Evolutionary conservation across 35 echinoderm and acorn worm genomes (phyloP).

Genomic region (Diadema setosum): DNA sequence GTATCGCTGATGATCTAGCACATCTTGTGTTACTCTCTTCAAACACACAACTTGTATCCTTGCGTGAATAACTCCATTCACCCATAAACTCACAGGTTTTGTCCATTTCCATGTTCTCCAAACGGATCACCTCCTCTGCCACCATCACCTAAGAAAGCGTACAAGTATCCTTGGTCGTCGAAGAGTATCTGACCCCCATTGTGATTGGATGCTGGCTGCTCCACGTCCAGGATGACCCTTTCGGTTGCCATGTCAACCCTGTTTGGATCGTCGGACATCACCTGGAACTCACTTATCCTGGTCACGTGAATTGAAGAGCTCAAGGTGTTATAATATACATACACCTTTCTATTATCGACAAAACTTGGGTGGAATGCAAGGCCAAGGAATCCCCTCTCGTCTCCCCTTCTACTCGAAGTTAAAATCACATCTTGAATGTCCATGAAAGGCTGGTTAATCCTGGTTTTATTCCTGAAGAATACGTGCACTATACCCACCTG

Average conservation of each 20-base stretch:
- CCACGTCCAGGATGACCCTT: slow-evolving; percentile 52
- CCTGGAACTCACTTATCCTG: slow-evolving; percentile 55
- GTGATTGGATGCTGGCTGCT: slow-evolving; percentile 74
- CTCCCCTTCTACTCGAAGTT: slow-evolving; percentile 32
- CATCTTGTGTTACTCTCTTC: too few relatives aligned
- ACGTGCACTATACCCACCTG: slow-evolving; percentile 66
- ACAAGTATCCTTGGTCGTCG: slow-evolving; percentile 69
- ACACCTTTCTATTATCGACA: slow-evolving; percentile 64
- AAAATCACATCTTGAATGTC: slow-evolving; percentile 56
- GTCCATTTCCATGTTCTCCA: background rate
- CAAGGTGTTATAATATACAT: slow-evolving; percentile 57
- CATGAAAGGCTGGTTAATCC: slow-evolving; percentile 70
- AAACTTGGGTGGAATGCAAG: slow-evolving; percentile 85
- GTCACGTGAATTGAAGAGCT: background rate
- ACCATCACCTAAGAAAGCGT: slow-evolving; percentile 75
- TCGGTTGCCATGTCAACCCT: slow-evolving; percentile 43
- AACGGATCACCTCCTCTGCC: slow-evolving; percentile 66
- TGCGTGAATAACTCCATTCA: too few relatives aligned
- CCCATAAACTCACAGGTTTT: background rate
- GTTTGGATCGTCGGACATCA: slow-evolving; percentile 49
- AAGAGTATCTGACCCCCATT: slow-evolving; percentile 86
- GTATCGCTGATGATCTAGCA: too few relatives aligned
- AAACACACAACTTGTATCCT: too few relatives aligned
- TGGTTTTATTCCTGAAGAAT: slow-evolving; percentile 58
- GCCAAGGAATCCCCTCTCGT: slow-evolving; percentile 78